Conservation (phyloP, 2,797 vertebrate species). For the Melanotaenia boesemani region DNA sequence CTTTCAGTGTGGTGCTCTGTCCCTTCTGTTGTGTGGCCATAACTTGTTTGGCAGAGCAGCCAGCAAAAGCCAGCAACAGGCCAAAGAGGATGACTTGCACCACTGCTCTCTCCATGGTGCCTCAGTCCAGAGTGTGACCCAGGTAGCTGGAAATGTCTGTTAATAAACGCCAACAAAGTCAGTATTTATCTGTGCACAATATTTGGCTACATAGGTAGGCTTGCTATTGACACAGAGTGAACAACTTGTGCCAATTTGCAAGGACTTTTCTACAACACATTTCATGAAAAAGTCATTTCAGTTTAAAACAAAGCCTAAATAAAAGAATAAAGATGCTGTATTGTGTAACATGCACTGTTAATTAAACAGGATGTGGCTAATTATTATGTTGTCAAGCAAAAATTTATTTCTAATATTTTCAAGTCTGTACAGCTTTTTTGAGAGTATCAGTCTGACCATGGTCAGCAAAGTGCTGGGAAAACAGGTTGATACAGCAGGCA, state of each 20-base stretch:
- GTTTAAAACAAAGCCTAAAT: not conserved
- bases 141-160: not conserved
- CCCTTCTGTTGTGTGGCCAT: not conserved
- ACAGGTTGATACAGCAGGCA: conserved; percentile 78
- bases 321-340: not conserved
- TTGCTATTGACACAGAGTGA: not conserved
- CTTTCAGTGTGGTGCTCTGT: not conserved
- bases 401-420: conserved; percentile 81
- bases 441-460: conserved; percentile 78
- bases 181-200: too few relatives aligned
- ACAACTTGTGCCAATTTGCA: not conserved
- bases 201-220: not conserved
- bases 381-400: conserved; percentile 67
- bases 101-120: conserved; percentile 64
- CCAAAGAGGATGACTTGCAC: conserved; percentile 56
- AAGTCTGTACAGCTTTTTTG: conserved; percentile 86
- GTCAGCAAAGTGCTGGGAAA: conserved; percentile 76
- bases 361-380: conserved; percentile 14
- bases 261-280: not conserved
- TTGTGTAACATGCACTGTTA: not conserved
- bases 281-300: too few relatives aligned
- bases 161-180: not conserved
- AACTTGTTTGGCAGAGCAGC: conserved; percentile 22
- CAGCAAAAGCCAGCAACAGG: conserved; percentile 66
- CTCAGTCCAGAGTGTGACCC: not conserved